Conservation (phyloP, 2,888 invertebrate genomes). For the Lucinisca nassula region DNA sequence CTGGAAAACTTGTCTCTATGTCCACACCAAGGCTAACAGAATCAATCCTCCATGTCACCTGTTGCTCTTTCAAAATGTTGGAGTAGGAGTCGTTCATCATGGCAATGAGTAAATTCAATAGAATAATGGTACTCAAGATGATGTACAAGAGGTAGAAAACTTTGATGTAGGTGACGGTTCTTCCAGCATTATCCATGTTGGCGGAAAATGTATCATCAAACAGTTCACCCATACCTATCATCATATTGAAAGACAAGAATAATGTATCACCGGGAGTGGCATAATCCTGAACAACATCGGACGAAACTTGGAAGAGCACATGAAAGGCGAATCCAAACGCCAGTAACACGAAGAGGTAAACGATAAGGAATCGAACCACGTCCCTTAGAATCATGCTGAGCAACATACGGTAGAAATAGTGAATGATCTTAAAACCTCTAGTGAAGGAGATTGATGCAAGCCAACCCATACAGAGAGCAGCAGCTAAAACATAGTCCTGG, state of each 20-base stretch:
- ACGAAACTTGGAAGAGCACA: constrained; percentile 80
- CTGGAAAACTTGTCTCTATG: constrained; percentile 79
- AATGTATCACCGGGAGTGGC: constrained; percentile 78
- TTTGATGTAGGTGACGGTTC: constrained; percentile 74
- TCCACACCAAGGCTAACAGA: constrained; percentile 84
- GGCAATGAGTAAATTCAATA: constrained; percentile 84
- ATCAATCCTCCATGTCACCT: constrained; percentile 84
- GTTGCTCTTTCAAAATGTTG: constrained; percentile 78
- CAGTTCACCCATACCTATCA: constrained; percentile 85
- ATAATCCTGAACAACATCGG: constrained; percentile 70
- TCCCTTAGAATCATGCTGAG: constrained; percentile 86
- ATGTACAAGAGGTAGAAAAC: constrained; percentile 84
- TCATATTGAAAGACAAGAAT: constrained; percentile 85
- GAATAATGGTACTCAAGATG: constrained; percentile 80
- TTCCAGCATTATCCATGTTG: constrained; percentile 71
- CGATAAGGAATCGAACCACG: constrained; percentile 83
- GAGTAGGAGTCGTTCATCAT: constrained; percentile 86
- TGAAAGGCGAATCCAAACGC: constrained; percentile 86
- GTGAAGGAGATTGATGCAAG: constrained; percentile 85
- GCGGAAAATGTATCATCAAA: constrained; percentile 78
- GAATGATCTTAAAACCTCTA: constrained; percentile 84
- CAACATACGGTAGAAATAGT: constrained; percentile 86
- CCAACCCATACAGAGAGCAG: constrained; percentile 85
- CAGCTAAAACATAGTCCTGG: constrained; percentile 83
- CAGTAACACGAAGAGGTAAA: constrained; percentile 85